These are phyloP conservation scores for Poecilia wingei DNA, from an alignment of 2,797 vertebrate genomes.

Conservation along the genomic window DNA sequence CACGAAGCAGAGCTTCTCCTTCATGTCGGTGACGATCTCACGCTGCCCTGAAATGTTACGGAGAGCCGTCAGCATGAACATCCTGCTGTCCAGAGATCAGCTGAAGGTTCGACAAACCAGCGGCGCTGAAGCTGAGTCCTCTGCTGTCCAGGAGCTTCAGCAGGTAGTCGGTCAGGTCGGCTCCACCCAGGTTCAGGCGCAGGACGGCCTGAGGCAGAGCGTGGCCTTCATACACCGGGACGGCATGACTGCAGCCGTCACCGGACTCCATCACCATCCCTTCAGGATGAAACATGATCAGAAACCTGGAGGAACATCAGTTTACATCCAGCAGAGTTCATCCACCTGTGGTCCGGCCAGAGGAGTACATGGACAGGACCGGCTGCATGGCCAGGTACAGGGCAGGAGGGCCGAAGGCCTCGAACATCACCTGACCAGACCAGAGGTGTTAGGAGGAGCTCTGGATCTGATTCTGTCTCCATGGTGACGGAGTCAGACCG, in stretches of 20 bases:
- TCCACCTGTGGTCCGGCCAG: constrained; percentile 90
- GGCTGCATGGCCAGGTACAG: constrained; percentile 95
- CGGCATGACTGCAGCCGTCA: constrained; percentile 71
- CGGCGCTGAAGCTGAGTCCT: neutral
- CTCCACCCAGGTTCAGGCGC: constrained; percentile 80
- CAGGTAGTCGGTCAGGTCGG: constrained; percentile 77
- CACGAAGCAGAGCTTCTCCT: constrained; percentile 83
- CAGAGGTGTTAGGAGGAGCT: too few relatives aligned
- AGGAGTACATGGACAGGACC: constrained; percentile 91
- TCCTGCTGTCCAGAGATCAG: too few relatives aligned
- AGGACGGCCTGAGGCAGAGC: constrained; percentile 76
- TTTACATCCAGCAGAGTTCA: constrained; percentile 14
- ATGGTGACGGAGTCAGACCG: neutral
- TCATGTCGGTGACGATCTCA: constrained; percentile 84
- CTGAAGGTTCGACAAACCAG: neutral
- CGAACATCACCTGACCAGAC: constrained; percentile 70
- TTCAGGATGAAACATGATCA: constrained; percentile 27
- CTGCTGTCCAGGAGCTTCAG: constrained; percentile 83
- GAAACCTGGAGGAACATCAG: too few relatives aligned
- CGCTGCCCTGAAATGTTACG: constrained; percentile 72
- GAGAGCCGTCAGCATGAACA: too few relatives aligned
- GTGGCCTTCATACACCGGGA: constrained; percentile 77
- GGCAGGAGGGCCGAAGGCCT: constrained; percentile 81
- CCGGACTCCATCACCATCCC: constrained; percentile 1
- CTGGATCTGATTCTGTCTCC: too few relatives aligned